phyloP scores from a whole-genome alignment of 2,888 invertebrate genomes.

The Ganaspis brasiliensis region DNA sequence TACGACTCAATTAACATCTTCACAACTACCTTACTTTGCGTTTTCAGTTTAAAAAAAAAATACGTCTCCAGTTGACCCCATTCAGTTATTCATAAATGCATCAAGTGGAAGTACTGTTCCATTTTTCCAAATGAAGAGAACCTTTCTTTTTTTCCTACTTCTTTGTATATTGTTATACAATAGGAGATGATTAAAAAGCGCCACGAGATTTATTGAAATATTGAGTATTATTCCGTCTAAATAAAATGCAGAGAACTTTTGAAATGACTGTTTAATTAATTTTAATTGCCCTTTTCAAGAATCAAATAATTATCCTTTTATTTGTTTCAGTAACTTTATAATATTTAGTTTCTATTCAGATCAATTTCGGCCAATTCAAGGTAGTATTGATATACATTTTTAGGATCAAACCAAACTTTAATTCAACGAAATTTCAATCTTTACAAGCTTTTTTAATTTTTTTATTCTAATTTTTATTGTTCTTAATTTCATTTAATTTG shows the following conservation, averaged over 20 bases:
- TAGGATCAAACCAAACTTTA: too few relatives aligned
- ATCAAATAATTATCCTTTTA: too few relatives aligned
- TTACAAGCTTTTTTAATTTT: not conserved
- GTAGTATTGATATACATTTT: too few relatives aligned
- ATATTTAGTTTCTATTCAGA: too few relatives aligned
- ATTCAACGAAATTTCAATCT: too few relatives aligned
- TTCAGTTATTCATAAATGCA: conserved; percentile 33
- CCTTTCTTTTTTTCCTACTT: not conserved
- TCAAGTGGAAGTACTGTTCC: conserved; percentile 7
- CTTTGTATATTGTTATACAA: not conserved
- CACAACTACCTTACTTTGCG: conserved; percentile 21
- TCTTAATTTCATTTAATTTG: not conserved
- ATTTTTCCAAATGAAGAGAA: not conserved
- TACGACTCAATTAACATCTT: conserved; percentile 39
- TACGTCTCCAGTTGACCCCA: not conserved
- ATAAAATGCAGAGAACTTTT: not conserved
- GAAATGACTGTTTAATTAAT: not conserved
- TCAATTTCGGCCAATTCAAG: too few relatives aligned
- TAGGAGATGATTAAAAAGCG: not conserved
- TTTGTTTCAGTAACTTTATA: too few relatives aligned
- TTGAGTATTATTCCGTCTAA: not conserved
- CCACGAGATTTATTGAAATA: conserved; percentile 4
- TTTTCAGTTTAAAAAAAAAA: not conserved
- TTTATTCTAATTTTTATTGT: not conserved
- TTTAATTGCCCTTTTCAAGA: not conserved